Evolutionary conservation across 2,797 vertebrate genomes (phyloP), one percentile per base, ranked within the genome.

Genomic region (Prunella strophiata): DNA sequence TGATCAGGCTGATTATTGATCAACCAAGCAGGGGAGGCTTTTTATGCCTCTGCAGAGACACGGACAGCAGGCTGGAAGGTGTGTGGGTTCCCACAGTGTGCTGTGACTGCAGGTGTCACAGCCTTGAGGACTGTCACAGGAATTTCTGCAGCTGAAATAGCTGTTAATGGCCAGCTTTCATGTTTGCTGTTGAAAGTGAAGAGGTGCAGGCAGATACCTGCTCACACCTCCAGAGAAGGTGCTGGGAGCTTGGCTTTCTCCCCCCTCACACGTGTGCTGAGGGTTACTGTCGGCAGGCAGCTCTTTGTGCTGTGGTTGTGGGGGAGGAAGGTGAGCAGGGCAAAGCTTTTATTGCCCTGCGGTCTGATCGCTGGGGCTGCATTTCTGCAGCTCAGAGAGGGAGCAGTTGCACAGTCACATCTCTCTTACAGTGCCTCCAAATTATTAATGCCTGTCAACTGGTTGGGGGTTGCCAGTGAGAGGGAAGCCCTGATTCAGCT

Each of bases 401-500:
- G 43, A 55, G 29, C 59, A 51, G 54, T 66, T 89, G 85, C 62
- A 40, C 10, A 22, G 76, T 94, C 85, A 14, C 61, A 43, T 54
- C 54, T 88, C 66, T 40, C 67, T 88, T 79, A 62, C 57, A 57
- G 67, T 50, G 66, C 30, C 59, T 61, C 74, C 2, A 0, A 71
- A 36, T 70, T 93, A 58, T 59, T 70, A 10, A 5, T 62, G 82
- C 66, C 76, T 43, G 26, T 55, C 77, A 58, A 23, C 58, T 68
- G 90, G 45, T 29, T 36, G 68, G 63, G 88, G 85, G 36, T 43
- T 91, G 43, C 81, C 63, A 25, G 17, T 16, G 23, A 27, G 90
- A 86, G 78, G 85, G 88, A 94, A 80, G 73, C 82, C 77, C 89
- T 62, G 78, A 81, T 76, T 83, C 74, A 83, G 76, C 94, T 59